Evolutionary conservation across 2,113 vertebrate genomes (phyloP).

Genomic region (Psilopsiagon aurifrons): DNA sequence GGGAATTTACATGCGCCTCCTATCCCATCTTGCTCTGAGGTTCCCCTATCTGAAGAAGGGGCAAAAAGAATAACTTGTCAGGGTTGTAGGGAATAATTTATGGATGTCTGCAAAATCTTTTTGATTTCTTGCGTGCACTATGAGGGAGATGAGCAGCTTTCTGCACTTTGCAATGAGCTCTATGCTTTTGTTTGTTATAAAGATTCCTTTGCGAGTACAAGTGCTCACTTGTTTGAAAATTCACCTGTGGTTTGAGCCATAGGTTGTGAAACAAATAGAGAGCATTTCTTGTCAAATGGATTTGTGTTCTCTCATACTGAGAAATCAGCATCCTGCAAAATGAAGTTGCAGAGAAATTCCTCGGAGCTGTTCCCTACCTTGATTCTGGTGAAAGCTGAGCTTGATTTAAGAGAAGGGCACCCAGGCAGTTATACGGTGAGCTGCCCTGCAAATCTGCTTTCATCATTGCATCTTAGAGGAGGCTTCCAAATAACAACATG

Average conservation of each 20-base stretch:
- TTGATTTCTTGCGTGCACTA: neutral
- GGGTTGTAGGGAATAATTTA: neutral
- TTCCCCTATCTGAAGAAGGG: neutral
- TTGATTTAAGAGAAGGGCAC: neutral
- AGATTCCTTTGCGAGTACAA: neutral
- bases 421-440: neutral
- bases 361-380: neutral
- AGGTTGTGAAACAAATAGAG: conserved; percentile 35
- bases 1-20: neutral
- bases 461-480: neutral
- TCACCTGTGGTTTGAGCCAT: conserved; percentile 20
- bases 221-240: neutral
- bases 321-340: conserved; percentile 50
- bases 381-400: neutral
- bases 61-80: neutral
- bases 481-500: neutral
- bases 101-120: neutral
- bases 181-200: neutral
- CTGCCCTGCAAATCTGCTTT: neutral
- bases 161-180: neutral
- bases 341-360: conserved; percentile 16
- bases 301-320: conserved; percentile 40
- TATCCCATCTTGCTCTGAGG: neutral
- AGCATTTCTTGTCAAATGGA: conserved; percentile 8
- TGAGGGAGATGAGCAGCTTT: neutral